phyloP scores from a whole-genome alignment of 2,888 invertebrate species.

The Cetonia aurata region DNA sequence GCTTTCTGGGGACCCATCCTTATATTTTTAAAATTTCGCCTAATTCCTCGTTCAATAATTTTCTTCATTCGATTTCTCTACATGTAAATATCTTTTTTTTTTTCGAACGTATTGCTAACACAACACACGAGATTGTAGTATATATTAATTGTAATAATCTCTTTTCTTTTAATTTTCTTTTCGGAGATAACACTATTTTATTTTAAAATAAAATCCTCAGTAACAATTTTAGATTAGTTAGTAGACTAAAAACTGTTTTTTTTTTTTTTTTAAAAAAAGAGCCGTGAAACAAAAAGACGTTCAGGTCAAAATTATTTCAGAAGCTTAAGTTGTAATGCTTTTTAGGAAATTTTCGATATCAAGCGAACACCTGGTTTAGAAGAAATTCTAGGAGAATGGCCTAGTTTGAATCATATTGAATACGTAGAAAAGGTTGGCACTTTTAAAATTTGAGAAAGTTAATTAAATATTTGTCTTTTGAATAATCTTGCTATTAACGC shows the following conservation, averaged over 20 bases:
- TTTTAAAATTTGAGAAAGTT: constrained; percentile 42
- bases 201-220: constrained; percentile 2
- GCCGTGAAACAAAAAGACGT: constrained; percentile 12
- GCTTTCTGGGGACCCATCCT: constrained; percentile 61
- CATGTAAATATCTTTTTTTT: constrained; percentile 36
- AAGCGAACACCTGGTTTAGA: constrained; percentile 77
- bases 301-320: constrained; percentile 46
- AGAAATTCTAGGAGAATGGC: constrained; percentile 85
- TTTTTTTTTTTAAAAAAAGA: no score
- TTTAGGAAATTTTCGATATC: constrained; percentile 77
- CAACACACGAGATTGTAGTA: neutral
- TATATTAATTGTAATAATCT: neutral
- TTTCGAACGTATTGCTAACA: constrained; percentile 18
- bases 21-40: constrained; percentile 54
- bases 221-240: neutral
- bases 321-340: constrained; percentile 65
- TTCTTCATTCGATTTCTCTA: constrained; percentile 37
- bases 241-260: constrained; percentile 22
- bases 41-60: constrained; percentile 33
- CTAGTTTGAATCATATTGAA: constrained; percentile 76
- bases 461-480: constrained; percentile 48
- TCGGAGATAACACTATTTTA: constrained; percentile 15
- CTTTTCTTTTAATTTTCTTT: constrained; percentile 17
- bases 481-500: constrained; percentile 23
- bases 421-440: constrained; percentile 76